Base-by-base conservation (phyloP, 2,888 invertebrate species). In the Philaethria dido region DNA sequence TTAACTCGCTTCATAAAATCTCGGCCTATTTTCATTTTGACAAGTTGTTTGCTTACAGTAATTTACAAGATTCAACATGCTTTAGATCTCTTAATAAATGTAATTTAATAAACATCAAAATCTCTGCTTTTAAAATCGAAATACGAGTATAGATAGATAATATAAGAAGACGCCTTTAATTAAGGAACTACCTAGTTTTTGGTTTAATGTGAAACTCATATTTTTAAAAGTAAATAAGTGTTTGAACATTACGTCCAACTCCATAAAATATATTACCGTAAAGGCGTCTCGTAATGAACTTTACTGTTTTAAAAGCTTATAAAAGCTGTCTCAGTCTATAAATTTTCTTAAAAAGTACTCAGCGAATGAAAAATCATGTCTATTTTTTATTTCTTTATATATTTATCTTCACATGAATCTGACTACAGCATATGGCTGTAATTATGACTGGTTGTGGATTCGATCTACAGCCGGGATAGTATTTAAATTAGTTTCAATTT, bases 271-370 rank as follows among this genome's bases (percentile, higher is more conserved):
- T 42, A 42, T 57, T 57, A 57, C 42, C 42, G 25, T 57, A 42
- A 57, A 57, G 57, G 57, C 57, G 57, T 16, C 22, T 42, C 57
- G 57, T 57, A 57, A 57, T 57, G 42, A 57, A 57, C 42, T 25
- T 57, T 57, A 22, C 57, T 25, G 57, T 57, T 57, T 57, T 57
- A 57, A 57, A 42, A 57, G 57, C 57, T 57, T 57, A 42, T 25
- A 57, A 57, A 57, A 57, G 57, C 57, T 57, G 57, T 42, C 57
- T 57, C 22, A 57, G 57, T 57, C 22, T 22, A 42, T 22, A 42
- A 42, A 39, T 42, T 29, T 42, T 57, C 22, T 39, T 9, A 57
- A 57, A 57, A 42, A 22, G 18, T 50, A 50, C 50, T 16, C n/a
- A 16, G 25, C n/a, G 50, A 50, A 50, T 50, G 50, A n/a, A 52